These are phyloP conservation scores for Anoplopoma fimbria DNA, from an alignment of 2,113 vertebrate genomes.

Conservation along the genomic window DNA sequence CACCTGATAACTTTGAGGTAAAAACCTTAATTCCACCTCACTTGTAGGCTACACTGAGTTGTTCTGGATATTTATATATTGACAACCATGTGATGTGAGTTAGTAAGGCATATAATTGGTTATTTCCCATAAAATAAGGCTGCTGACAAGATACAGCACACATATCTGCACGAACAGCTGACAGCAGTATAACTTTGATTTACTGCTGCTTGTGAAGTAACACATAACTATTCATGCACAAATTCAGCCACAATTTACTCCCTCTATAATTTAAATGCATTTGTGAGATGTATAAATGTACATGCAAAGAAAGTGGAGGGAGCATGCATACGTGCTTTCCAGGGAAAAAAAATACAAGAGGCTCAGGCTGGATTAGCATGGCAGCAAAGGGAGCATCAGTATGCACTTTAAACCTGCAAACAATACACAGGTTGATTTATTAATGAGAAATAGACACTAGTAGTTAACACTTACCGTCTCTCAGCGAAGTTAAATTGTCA, in stretches of 20 bases:
- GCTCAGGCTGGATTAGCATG: conserved; percentile 6
- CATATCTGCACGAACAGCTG: neutral
- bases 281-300: neutral
- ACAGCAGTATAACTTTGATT: neutral
- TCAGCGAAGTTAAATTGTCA: neutral
- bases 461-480: conserved; percentile 45
- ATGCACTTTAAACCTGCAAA: neutral
- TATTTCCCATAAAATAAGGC: neutral
- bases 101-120: neutral
- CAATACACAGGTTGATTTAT: accelerated
- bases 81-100: neutral
- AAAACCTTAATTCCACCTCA: neutral
- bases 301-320: neutral
- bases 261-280: no score
- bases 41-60: neutral
- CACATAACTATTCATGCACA: neutral
- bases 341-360: neutral
- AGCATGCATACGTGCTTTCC: neutral
- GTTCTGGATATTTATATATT: neutral
- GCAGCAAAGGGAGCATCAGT: neutral
- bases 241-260: neutral
- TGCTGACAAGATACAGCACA: neutral
- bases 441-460: accelerated
- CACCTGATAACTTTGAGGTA: neutral
- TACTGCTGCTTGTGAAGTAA: neutral